A percentile compares a stretch with the other conserved stretches of the same genome.
phyloP scores from a whole-genome alignment of 2,888 invertebrate genomes.

The Tipula lateralis region DNA sequence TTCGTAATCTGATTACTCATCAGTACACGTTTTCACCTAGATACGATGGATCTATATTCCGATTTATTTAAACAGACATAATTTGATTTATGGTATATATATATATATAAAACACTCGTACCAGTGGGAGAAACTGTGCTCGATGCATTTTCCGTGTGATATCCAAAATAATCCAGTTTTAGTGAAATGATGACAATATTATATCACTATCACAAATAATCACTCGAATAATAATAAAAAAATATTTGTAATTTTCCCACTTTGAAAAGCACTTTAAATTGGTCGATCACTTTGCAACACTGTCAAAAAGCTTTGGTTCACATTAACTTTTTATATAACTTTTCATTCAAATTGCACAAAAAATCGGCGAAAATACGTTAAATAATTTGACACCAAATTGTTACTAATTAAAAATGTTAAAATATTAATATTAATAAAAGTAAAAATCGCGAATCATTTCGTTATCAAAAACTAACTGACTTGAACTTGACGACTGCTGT shows the following conservation, averaged over 20 bases:
- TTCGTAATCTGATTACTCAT: not conserved
- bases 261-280: not conserved
- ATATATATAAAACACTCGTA: not conserved
- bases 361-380: not conserved
- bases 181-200: not conserved
- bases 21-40: not conserved
- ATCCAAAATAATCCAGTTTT: constrained; percentile 40
- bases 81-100: not conserved
- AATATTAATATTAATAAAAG: not conserved
- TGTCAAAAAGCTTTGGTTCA: not conserved
- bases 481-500: constrained; percentile 29
- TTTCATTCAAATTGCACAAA: not conserved
- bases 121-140: constrained; percentile 15
- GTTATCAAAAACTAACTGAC: constrained; percentile 29
- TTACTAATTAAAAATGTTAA: not conserved
- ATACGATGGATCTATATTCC: too few species aligned
- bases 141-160: constrained; percentile 33
- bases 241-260: not conserved
- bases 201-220: constrained; percentile 15
- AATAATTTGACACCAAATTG: not conserved
- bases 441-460: not conserved
- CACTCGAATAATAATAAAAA: not conserved
- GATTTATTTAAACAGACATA: too few species aligned
- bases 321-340: not conserved
- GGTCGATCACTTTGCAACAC: not conserved